Conservation (phyloP, 2,113 vertebrate species). For the Columba livia region DNA sequence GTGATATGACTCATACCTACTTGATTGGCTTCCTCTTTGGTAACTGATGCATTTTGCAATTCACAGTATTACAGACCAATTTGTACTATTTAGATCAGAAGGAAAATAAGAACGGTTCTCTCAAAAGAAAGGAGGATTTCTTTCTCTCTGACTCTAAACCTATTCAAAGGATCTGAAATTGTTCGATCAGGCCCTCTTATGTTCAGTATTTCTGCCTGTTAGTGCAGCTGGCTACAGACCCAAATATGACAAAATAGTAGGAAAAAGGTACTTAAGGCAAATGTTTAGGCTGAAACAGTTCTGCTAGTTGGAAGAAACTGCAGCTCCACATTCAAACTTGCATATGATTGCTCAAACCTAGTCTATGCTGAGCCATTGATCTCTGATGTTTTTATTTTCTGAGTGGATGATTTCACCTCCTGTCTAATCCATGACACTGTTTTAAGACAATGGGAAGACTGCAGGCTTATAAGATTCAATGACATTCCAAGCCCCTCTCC, state of each 20-base stretch:
- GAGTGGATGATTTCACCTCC: background rate
- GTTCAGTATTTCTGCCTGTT: background rate
- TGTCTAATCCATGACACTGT: fast-evolving
- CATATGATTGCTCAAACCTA: background rate
- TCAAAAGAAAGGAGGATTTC: background rate
- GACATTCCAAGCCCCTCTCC: background rate
- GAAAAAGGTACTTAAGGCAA: background rate
- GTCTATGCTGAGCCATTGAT: background rate
- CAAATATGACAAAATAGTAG: background rate
- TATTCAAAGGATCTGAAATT: background rate
- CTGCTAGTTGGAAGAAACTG: background rate
- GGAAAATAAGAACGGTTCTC: background rate
- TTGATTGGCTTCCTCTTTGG: background rate
- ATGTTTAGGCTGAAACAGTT: background rate
- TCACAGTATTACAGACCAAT: background rate
- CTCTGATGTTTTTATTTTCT: background rate
- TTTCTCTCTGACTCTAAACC: background rate
- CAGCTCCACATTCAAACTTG: background rate
- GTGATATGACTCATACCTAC: background rate
- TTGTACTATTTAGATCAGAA: background rate
- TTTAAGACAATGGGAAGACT: background rate
- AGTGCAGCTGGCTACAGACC: background rate
- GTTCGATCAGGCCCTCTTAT: background rate
- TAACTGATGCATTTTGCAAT: background rate
- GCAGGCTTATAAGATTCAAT: background rate